These are phyloP conservation scores for Artibeus jamaicensis DNA, from an alignment of 2,797 vertebrate species.

Conservation along the genomic window DNA sequence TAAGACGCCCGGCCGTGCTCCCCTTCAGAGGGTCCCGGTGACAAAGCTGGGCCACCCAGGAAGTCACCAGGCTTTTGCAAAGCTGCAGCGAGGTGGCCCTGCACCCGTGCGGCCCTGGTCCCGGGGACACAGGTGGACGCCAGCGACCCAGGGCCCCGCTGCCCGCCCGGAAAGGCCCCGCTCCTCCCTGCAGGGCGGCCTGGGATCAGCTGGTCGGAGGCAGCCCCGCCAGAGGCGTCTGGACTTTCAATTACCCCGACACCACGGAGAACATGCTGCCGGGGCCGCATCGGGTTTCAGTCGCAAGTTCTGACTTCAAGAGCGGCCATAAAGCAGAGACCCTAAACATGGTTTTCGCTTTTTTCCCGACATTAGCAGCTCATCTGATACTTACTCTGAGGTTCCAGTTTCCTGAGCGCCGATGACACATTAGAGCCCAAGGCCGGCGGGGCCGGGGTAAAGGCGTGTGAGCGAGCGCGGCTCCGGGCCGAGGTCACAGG, in stretches of 20 bases:
- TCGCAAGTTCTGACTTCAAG: conserved; percentile 88
- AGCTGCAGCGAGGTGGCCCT: not conserved
- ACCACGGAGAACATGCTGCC: conserved; percentile 73
- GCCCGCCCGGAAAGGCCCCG: accelerated
- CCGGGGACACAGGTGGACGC: accelerated
- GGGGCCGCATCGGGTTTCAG: conserved; percentile 83
- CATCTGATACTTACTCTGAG: conserved; percentile 88
- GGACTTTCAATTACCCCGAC: conserved; percentile 83
- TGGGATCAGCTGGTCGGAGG: not conserved
- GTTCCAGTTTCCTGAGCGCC: conserved; percentile 90
- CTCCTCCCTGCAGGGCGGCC: not conserved
- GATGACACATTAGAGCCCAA: conserved; percentile 90
- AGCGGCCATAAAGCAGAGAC: conserved; percentile 89
- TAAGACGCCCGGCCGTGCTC: accelerated
- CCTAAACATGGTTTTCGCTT: conserved; percentile 87
- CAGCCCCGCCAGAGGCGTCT: conserved; percentile 73
- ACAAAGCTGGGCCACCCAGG: accelerated
- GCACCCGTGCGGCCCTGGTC: accelerated
- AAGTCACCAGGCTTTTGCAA: accelerated
- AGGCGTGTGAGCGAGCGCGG: not conserved
- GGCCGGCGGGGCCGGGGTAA: conserved; percentile 80
- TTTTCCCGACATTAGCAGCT: conserved; percentile 87
- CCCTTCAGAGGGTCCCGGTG: accelerated
- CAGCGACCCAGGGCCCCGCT: accelerated
- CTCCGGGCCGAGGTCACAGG: conserved; percentile 88